These are phyloP conservation scores for Rachycentron canadum DNA, from an alignment of 2,797 vertebrate genomes.

Conservation along the genomic window DNA sequence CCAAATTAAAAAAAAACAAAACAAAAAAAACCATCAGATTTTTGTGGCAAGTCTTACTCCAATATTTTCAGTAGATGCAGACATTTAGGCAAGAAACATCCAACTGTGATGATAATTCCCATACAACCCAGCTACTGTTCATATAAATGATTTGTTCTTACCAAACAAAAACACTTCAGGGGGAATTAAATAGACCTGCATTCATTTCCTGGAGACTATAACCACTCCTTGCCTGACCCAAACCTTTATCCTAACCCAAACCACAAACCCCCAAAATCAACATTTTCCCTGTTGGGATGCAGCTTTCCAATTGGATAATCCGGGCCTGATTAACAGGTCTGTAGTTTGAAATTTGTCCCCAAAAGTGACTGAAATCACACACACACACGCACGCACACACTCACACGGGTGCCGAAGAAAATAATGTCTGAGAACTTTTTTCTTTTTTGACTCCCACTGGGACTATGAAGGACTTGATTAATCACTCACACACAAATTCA, in stretches of 20 bases:
- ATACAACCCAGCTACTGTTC: conserved; percentile 50
- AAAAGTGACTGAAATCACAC: neutral
- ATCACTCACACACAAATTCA: conserved; percentile 46
- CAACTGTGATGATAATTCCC: conserved; percentile 64
- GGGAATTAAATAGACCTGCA: too few species aligned
- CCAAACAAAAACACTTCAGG: conserved; percentile 29
- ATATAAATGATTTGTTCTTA: conserved; percentile 68
- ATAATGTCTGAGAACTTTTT: conserved; percentile 66
- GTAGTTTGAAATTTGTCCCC: too few species aligned
- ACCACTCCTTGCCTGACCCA: too few species aligned
- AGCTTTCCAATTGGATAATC: too few species aligned
- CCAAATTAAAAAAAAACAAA: neutral
- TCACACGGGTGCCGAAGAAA: conserved; percentile 40
- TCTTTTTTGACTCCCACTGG: conserved; percentile 63
- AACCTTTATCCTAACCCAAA: too few species aligned
- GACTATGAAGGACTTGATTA: conserved; percentile 60
- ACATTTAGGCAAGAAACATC: conserved; percentile 51
- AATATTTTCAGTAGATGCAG: conserved; percentile 21
- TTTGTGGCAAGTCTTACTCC: neutral
- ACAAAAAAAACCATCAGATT: neutral
- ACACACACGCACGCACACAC: conserved; percentile 12
- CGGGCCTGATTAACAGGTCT: too few species aligned
- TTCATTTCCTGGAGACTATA: too few species aligned
- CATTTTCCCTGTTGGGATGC: too few species aligned
- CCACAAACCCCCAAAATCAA: too few species aligned